These are phyloP conservation scores for Syngnathus acus DNA, from an alignment of 2,797 vertebrate genomes.

Conservation along the genomic window DNA sequence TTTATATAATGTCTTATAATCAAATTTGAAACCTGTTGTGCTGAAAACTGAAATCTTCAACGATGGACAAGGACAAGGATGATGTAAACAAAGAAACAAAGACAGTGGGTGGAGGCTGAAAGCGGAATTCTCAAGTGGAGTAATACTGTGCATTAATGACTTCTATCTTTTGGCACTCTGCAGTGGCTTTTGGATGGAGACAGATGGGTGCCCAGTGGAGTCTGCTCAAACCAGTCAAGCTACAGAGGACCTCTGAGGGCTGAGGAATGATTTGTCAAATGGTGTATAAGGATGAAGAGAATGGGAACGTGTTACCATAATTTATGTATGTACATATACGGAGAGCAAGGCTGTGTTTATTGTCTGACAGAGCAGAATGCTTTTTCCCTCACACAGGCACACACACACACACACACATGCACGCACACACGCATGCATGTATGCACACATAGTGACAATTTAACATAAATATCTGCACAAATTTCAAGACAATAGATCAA, in stretches of 20 bases:
- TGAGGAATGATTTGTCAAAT: conserved; percentile 24
- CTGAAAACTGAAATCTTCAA: background rate
- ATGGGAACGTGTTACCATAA: background rate
- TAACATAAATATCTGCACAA: conserved; percentile 28
- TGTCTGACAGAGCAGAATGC: conserved; percentile 7
- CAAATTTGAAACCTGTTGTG: background rate
- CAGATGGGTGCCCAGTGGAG: conserved; percentile 58
- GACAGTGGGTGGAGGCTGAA: background rate
- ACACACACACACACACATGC: too few relatives aligned
- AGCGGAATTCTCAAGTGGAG: conserved; percentile 9
- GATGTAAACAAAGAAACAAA: conserved; percentile 1
- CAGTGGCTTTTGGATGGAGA: conserved; percentile 29
- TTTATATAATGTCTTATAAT: too few relatives aligned
- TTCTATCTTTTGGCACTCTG: conserved; percentile 39
- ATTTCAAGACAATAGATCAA: conserved; percentile 30
- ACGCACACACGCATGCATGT: too few relatives aligned
- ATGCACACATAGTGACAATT: conserved; percentile 12
- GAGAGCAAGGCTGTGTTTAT: conserved; percentile 3
- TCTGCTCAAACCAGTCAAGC: conserved; percentile 40
- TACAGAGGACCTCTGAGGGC: conserved; percentile 42
- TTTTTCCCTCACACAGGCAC: background rate
- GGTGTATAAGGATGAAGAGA: conserved; percentile 24
- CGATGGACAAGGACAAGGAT: background rate
- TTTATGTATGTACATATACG: background rate
- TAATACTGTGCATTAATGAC: conserved; percentile 36